These are phyloP conservation scores for Anoncus sp. DNA, from an alignment of 2,888 invertebrate genomes.

Conservation along the genomic window DNA sequence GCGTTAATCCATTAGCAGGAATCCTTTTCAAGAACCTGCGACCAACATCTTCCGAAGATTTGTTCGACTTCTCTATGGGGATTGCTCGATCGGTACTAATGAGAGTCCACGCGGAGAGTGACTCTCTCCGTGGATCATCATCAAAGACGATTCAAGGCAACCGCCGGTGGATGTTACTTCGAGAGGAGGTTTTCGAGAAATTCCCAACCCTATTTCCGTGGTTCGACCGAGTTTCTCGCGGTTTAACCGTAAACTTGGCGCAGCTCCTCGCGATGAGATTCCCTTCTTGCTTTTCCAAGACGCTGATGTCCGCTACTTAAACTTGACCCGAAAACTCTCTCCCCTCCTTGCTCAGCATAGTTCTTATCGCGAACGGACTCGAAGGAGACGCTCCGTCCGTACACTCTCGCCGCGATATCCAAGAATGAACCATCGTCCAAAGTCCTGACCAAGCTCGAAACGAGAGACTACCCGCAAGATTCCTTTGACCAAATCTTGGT, in stretches of 20 bases:
- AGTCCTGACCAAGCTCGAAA: slow-evolving; percentile 32
- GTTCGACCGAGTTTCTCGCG: slow-evolving; percentile 69
- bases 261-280: slow-evolving; percentile 64
- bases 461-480: slow-evolving; percentile 39
- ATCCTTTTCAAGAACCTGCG: background rate
- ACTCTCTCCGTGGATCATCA: slow-evolving; percentile 67
- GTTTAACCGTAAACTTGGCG: slow-evolving; percentile 77
- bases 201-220: slow-evolving; percentile 48
- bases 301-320: slow-evolving; percentile 76
- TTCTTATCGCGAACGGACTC: slow-evolving; percentile 49
- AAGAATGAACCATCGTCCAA: slow-evolving; percentile 52
- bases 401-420: too few relatives aligned
- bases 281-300: slow-evolving; percentile 67
- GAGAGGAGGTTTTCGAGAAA: slow-evolving; percentile 60
- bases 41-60: background rate
- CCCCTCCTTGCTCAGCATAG: slow-evolving; percentile 21
- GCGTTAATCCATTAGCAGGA: slow-evolving; percentile 29
- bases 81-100: slow-evolving; percentile 76
- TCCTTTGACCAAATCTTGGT: slow-evolving; percentile 62
- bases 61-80: slow-evolving; percentile 30
- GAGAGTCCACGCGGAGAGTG: slow-evolving; percentile 62
- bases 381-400: too few relatives aligned
- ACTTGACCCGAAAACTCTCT: slow-evolving; percentile 77
- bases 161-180: slow-evolving; percentile 76
- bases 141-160: slow-evolving; percentile 76